phyloP scores from a whole-genome alignment of 2,113 vertebrate species.

The Colistium nudipinnis region DNA sequence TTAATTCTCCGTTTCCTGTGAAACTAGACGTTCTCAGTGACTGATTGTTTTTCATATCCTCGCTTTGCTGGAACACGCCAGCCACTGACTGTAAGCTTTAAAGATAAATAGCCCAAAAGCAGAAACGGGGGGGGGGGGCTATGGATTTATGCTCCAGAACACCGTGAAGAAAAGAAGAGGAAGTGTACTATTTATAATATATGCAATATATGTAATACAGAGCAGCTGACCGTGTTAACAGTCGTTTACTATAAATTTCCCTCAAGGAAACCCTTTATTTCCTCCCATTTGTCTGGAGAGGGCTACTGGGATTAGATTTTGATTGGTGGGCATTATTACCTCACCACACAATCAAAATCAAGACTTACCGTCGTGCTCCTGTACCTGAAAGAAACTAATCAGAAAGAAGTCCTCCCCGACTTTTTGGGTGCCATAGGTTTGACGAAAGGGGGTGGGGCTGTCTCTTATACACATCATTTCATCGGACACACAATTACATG shows the following conservation, averaged over 20 bases:
- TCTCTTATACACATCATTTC: no score
- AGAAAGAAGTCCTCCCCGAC: constrained; percentile 49
- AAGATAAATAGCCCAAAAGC: constrained; percentile 61
- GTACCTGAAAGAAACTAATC: constrained; percentile 72
- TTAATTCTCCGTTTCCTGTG: constrained; percentile 65
- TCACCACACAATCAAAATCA: constrained; percentile 79
- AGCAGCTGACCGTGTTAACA: constrained; percentile 39
- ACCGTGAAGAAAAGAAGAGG: constrained; percentile 43
- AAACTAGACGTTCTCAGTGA: constrained; percentile 57
- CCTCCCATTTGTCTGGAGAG: constrained; percentile 39
- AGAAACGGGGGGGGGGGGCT: constrained; percentile 51
- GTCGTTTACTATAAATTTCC: constrained; percentile 37
- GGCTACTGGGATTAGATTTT: constrained; percentile 62
- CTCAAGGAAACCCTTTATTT: constrained; percentile 36
- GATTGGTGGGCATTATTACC: constrained; percentile 67
- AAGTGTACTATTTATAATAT: constrained; percentile 54
- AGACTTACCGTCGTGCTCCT: constrained; percentile 82
- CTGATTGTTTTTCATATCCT: constrained; percentile 68
- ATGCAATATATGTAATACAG: constrained; percentile 34
- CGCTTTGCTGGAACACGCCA: constrained; percentile 59
- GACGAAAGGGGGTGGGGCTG: constrained; percentile 29
- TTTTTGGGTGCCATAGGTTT: constrained; percentile 51
- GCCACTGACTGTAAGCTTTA: constrained; percentile 60
- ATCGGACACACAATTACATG: constrained; percentile 64
- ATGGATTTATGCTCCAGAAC: constrained; percentile 62